Base-by-base conservation (phyloP, 2,888 invertebrate genomes). In the Drosophila nigricruria region DNA sequence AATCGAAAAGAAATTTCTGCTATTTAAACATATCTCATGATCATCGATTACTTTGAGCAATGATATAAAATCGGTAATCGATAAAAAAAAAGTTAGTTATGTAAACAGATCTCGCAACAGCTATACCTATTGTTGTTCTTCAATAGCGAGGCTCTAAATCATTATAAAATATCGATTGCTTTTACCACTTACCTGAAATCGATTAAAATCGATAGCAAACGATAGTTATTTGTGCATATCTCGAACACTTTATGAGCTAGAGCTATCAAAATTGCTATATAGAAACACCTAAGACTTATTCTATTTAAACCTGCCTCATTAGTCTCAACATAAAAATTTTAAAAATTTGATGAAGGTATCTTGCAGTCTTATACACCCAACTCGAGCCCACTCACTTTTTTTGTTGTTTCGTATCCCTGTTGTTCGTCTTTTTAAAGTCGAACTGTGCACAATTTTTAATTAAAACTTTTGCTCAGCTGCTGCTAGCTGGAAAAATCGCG, bases 361-460 rank as follows among this genome's bases (percentile, higher is more conserved):
- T 20, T 0, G 18, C 14, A 32, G 18, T 49, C n/a, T 2, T 16
- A n/a, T n/a, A 27, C 18, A 5, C 3, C 8, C 18, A 18, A 14
- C 18, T 14, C 6, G 1, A 2, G n/a, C 47, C 0, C 16, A 45
- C 25, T 25, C 14, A 18, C 20, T 20, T 34, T 57, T 2, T 65
- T 58, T 53, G 52, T 49, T 18, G 12, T 3, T 49, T 32, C 30
- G 8, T 4, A 16, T 10, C 34, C 14, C 23, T 38, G 27, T 36
- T 10, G 16, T 2, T n/a, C 12, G 2, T 53, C 36, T 27, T n/a
- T 30, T 63, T 61, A 47, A 69, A 47, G 47, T 59, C 62, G 42
- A 49, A 40, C 61, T 70, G 63, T 65, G 58, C 66, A 63, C 58
- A 69, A 70, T 73, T 82, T 83, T 80, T 83, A 86, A 86, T 84